These are phyloP conservation scores for Listronotus bonariensis DNA, from an alignment of 1,140 invertebrate species.

Conservation along the genomic window DNA sequence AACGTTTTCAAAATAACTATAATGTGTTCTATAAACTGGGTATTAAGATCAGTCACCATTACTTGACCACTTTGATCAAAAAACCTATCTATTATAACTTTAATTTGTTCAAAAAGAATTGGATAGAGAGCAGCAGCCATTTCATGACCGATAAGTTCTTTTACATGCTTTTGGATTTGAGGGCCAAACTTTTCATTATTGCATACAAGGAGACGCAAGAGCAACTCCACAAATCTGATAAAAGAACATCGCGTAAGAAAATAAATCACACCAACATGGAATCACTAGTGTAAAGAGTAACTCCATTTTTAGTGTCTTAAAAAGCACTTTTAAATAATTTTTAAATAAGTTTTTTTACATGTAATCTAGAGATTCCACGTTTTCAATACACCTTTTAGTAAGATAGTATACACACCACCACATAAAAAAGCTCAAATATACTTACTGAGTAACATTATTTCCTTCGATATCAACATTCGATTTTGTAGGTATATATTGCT, in stretches of 20 bases:
- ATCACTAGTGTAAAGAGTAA: too few species aligned
- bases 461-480: constrained; percentile 64
- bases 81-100: constrained; percentile 95
- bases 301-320: too few species aligned
- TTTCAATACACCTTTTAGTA: too few species aligned
- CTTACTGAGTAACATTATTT: constrained; percentile 95
- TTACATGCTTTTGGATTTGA: constrained; percentile 95
- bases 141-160: constrained; percentile 93
- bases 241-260: constrained; percentile 5
- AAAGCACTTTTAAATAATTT: too few species aligned
- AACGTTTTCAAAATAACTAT: constrained; percentile 99
- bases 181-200: constrained; percentile 95
- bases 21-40: constrained; percentile 96
- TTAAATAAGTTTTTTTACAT: too few species aligned
- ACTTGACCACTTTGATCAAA: constrained; percentile 95
- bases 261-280: background rate
- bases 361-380: too few species aligned
- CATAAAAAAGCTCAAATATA: constrained; percentile 32
- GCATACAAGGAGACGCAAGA: constrained; percentile 86
- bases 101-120: constrained; percentile 97
- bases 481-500: constrained; percentile 62
- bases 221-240: constrained; percentile 85
- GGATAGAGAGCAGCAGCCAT: constrained; percentile 95
- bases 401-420: too few species aligned
- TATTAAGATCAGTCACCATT: constrained; percentile 90